Conservation (phyloP, 2,888 invertebrate species). For the Orchesella flavescens region DNA sequence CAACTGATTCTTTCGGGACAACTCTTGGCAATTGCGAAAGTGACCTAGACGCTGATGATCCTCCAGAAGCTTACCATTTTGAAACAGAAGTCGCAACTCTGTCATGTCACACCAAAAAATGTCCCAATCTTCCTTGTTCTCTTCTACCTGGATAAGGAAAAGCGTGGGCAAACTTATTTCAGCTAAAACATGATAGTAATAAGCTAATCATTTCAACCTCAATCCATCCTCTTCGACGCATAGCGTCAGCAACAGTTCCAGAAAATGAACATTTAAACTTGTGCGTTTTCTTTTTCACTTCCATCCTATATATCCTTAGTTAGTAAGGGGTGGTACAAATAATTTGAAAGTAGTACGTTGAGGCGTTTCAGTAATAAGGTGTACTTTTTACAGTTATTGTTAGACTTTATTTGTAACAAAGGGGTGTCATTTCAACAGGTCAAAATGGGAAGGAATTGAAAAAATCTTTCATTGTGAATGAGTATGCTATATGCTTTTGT, state of each 20-base stretch:
- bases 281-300: constrained; percentile 20
- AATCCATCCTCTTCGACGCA: constrained; percentile 69
- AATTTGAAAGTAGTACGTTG: too few species aligned
- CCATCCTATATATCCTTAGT: neutral
- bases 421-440: too few species aligned
- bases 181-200: too few species aligned
- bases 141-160: constrained; percentile 66
- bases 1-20: constrained; percentile 79
- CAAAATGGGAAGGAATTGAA: too few species aligned
- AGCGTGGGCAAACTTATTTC: neutral
- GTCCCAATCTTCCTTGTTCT: constrained; percentile 77
- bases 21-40: constrained; percentile 79
- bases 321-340: too few species aligned
- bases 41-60: constrained; percentile 78
- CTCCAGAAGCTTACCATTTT: constrained; percentile 75
- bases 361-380: too few species aligned
- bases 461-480: too few species aligned
- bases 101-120: constrained; percentile 79
- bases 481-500: too few species aligned
- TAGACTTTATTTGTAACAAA: too few species aligned
- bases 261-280: constrained; percentile 71
- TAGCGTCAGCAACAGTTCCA: constrained; percentile 68
- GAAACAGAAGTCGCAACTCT: constrained; percentile 75
- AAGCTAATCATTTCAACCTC: constrained; percentile 53
- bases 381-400: too few species aligned